Evolutionary conservation across 2,113 vertebrate genomes (phyloP).

Genomic region (Eclectus roratus): DNA sequence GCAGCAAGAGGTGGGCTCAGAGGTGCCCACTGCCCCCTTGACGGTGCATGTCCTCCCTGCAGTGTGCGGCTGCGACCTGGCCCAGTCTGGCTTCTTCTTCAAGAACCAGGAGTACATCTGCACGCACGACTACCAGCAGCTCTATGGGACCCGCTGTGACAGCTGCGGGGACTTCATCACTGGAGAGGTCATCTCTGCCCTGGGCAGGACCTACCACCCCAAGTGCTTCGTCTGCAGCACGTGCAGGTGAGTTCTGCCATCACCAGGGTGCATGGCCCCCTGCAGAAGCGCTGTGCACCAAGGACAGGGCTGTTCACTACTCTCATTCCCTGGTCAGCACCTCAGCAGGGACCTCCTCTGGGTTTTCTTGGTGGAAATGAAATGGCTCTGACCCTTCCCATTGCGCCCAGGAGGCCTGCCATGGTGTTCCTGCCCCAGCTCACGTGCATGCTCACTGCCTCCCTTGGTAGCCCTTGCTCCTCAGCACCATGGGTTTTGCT

Average conservation of each 20-base stretch:
- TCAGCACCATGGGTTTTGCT: accelerated
- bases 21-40: not conserved
- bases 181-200: constrained; percentile 95
- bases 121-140: constrained; percentile 95
- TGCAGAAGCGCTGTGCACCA: not conserved
- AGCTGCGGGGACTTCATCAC: constrained; percentile 96
- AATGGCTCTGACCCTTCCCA: not conserved
- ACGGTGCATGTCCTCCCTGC: not conserved
- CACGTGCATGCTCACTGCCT: accelerated
- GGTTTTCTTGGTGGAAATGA: not conserved
- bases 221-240: constrained; percentile 97
- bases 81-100: constrained; percentile 96
- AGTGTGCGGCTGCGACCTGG: constrained; percentile 97
- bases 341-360: not conserved
- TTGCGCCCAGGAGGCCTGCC: not conserved
- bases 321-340: not conserved
- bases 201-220: constrained; percentile 97
- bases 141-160: constrained; percentile 95
- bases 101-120: constrained; percentile 99
- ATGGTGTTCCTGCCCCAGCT: not conserved
- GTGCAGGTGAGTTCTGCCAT: constrained; percentile 83
- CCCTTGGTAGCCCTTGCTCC: not conserved
- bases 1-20: not conserved
- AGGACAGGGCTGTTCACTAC: not conserved
- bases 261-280: accelerated